Evolutionary conservation across 2,888 invertebrate genomes (phyloP).

Genomic region (Sabellastarte sp.): DNA sequence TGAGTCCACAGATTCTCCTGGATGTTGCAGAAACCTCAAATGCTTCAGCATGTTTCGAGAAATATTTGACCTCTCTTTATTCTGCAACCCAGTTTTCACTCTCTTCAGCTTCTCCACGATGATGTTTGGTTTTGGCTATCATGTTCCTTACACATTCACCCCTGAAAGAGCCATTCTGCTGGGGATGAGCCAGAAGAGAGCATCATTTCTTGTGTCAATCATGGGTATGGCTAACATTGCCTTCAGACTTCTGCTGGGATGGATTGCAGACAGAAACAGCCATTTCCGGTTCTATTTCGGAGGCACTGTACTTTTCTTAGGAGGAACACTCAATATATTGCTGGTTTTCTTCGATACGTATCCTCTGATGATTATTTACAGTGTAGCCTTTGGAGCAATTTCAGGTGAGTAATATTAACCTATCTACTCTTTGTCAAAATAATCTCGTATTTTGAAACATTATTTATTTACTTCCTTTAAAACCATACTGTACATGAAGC

Average conservation of each 20-base stretch:
- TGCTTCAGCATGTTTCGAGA: neutral
- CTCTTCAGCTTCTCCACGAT: slow-evolving; percentile 15
- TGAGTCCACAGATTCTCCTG: neutral
- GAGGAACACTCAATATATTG: neutral
- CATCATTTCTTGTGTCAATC: slow-evolving; percentile 18
- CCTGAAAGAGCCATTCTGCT: slow-evolving; percentile 17
- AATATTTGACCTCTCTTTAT: neutral
- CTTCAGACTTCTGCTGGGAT: slow-evolving; percentile 9
- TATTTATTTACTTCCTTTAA: no score
- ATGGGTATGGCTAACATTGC: slow-evolving; percentile 23
- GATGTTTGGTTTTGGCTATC: slow-evolving; percentile 25
- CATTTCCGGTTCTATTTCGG: slow-evolving; percentile 4
- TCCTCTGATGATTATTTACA: slow-evolving; percentile 17
- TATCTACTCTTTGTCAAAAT: neutral
- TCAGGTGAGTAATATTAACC: slow-evolving; percentile 13
- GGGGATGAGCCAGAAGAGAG: slow-evolving; percentile 12
- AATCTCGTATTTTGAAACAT: no score
- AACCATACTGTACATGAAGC: no score
- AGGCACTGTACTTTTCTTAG: neutral
- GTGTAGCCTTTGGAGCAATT: slow-evolving; percentile 21
- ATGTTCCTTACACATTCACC: slow-evolving; percentile 26
- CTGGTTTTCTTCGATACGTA: neutral
- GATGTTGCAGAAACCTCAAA: neutral
- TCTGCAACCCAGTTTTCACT: slow-evolving; percentile 15
- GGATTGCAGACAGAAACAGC: slow-evolving; percentile 5